Evolutionary conservation across 2,888 invertebrate genomes (phyloP), one percentile per base, ranked within the genome.

Genomic region (Lydus trimaculatus): DNA sequence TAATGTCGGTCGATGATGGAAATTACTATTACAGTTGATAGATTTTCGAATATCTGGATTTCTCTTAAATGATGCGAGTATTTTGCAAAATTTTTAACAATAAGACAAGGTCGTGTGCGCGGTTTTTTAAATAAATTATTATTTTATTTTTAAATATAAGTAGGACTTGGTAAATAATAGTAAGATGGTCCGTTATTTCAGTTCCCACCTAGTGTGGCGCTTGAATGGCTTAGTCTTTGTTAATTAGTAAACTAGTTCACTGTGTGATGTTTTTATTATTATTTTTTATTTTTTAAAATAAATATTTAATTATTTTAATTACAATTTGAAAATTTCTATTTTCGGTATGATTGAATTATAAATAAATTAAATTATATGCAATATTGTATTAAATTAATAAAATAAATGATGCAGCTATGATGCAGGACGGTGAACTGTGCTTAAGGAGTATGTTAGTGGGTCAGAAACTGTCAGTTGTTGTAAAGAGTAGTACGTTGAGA

Each of bases 391-490:
- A 70, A 52, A 48, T 23, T 3, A 52, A 52, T 52, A 23, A 28
- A 28, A 15, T 15, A 56, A 56, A 70, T 65, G 72, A 73, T 73
- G 75, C 72, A 75, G 66, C 74, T 62, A 68, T 69, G 65, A 79
- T 79, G 78, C 79, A 78, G 80, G 78, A 71, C 79, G 79, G 74
- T 81, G 79, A 83, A 82, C 82, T 81, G 81, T 80, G 80, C 80
- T 78, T 77, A 73, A 76, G 78, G 79, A 84, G 84, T 84, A 79
- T 84, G 85, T 85, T 82, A 85, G 84, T 85, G 72, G 85, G 85
- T 84, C 85, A 82, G 75, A 80, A 78, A 80, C 81, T 78, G 79
- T 81, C 81, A 81, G 80, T 80, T 82, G 81, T 79, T 76, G 75
- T 73, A 72, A 77, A 68, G 73, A 72, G 69, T 70, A 69, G 71